A percentile compares a stretch with the other conserved stretches of the same genome.
These are phyloP conservation scores for Synaphobranchus kaupii DNA, from an alignment of 2,797 vertebrate species.

Conservation along the genomic window DNA sequence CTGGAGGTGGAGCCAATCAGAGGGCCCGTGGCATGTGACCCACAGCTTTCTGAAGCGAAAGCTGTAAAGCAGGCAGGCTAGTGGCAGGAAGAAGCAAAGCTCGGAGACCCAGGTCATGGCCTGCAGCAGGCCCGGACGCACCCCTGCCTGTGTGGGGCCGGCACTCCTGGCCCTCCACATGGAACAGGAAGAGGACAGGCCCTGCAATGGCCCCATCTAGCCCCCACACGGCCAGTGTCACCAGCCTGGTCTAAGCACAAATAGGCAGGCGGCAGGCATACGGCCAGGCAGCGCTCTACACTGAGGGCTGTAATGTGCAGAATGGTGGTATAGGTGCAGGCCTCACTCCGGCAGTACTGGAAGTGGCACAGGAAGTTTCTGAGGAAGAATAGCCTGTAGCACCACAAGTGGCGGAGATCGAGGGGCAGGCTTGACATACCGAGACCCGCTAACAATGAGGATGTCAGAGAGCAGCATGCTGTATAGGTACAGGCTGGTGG, in stretches of 20 bases:
- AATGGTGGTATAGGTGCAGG: conserved; percentile 79
- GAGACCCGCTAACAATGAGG: conserved; percentile 65
- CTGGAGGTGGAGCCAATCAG: too few species aligned
- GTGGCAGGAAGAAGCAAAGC: conserved; percentile 76
- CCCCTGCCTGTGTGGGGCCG: conserved; percentile 67
- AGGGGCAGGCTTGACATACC: conserved; percentile 66
- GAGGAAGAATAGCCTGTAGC: conserved; percentile 54
- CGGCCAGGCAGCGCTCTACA: conserved; percentile 76
- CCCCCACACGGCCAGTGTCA: conserved; percentile 75
- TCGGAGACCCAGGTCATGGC: conserved; percentile 79
- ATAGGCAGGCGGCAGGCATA: conserved; percentile 77
- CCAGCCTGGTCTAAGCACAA: conserved; percentile 62
- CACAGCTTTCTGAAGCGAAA: conserved; percentile 72
- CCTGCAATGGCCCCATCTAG: too few species aligned
- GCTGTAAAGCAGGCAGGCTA: conserved; percentile 73
- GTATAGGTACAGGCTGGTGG: conserved; percentile 80
- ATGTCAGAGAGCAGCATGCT: conserved; percentile 81
- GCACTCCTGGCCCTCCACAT: conserved; percentile 75
- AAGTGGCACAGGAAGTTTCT: conserved; percentile 75
- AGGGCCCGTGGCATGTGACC: too few species aligned
- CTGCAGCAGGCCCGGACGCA: conserved; percentile 69
- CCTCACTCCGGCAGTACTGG: conserved; percentile 76
- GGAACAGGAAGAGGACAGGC: conserved; percentile 62
- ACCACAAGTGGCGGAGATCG: conserved; percentile 79
- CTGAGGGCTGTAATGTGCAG: conserved; percentile 82